Conservation (phyloP, 2,113 vertebrate genomes). For the Mirza zaza region DNA sequence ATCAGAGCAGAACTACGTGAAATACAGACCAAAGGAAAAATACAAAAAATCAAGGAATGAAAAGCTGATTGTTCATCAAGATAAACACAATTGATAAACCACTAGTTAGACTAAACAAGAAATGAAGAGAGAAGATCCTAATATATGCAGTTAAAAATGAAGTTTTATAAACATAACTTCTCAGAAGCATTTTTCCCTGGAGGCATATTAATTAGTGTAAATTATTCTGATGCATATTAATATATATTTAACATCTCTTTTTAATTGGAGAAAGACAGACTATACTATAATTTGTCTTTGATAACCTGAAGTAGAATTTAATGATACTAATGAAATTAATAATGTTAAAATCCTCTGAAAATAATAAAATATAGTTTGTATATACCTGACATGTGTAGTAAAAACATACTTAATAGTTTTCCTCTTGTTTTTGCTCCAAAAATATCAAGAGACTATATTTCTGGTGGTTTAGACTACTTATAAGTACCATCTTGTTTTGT, state of each 20-base stretch:
- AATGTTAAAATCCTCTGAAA: not conserved
- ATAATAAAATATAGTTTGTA: not conserved
- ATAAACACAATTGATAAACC: too few species aligned
- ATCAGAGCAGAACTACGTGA: too few species aligned
- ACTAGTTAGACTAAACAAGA: too few species aligned
- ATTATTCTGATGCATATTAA: constrained; percentile 9
- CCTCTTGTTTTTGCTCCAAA: not conserved
- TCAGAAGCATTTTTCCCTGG: not conserved
- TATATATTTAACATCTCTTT: not conserved
- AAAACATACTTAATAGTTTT: not conserved
- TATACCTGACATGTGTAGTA: not conserved
- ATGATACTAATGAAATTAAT: not conserved
- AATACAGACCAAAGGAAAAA: too few species aligned
- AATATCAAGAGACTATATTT: not conserved
- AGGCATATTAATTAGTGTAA: not conserved
- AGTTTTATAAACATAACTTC: not conserved
- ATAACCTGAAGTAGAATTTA: not conserved
- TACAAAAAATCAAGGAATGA: too few species aligned
- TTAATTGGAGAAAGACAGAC: not conserved
- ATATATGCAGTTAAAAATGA: too few species aligned
- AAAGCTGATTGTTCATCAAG: too few species aligned
- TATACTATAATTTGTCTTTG: not conserved
- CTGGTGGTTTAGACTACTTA: not conserved
- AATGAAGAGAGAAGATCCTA: too few species aligned
- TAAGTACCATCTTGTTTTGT: not conserved